phyloP scores from a whole-genome alignment of 2,888 invertebrate species.

The Barypeithes pellucidus region DNA sequence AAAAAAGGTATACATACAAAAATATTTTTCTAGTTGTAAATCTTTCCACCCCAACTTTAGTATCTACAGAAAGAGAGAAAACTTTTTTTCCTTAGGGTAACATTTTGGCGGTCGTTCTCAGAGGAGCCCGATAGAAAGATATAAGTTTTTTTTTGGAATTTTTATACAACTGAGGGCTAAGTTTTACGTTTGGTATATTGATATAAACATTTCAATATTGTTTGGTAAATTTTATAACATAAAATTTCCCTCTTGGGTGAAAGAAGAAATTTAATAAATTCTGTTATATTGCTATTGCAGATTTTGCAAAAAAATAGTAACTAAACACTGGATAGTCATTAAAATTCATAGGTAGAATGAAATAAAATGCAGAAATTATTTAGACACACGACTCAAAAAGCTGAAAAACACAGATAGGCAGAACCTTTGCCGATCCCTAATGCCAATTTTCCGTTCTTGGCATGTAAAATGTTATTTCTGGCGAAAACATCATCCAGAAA shows the following conservation, averaged over 20 bases:
- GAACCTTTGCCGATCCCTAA: too few species aligned
- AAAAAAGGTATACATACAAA: constrained; percentile 25
- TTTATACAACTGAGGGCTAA: background rate
- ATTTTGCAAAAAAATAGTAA: too few species aligned
- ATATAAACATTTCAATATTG: constrained; percentile 10
- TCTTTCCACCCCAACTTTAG: constrained; percentile 28
- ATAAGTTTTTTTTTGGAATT: constrained; percentile 27
- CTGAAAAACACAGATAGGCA: too few species aligned
- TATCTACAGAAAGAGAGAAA: constrained; percentile 29
- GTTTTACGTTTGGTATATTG: background rate
- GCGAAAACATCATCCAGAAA: too few species aligned
- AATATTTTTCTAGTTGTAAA: constrained; percentile 27
- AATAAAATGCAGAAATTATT: too few species aligned
- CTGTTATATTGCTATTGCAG: background rate
- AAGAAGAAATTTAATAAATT: background rate
- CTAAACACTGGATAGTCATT: too few species aligned
- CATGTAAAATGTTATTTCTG: too few species aligned
- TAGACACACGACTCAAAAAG: too few species aligned
- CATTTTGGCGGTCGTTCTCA: constrained; percentile 37
- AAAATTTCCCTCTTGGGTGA: background rate
- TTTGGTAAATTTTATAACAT: background rate
- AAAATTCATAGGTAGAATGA: too few species aligned
- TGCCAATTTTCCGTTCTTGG: too few species aligned
- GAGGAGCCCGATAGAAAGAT: constrained; percentile 26
- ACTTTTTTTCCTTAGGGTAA: constrained; percentile 38